Conservation (phyloP, 2,113 vertebrate genomes). For the Marmota monax region DNA sequence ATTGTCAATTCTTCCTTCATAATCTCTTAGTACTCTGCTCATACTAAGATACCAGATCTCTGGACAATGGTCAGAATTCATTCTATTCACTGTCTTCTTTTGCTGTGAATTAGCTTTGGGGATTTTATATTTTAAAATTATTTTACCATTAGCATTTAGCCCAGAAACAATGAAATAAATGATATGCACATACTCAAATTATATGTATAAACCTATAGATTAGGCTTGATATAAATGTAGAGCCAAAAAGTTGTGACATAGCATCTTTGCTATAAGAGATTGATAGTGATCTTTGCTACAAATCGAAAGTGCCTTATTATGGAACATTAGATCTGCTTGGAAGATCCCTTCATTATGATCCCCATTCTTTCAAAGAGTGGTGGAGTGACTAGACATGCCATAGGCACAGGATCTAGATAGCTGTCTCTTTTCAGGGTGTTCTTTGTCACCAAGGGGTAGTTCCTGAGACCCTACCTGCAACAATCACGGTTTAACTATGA, state of each 20-base stretch:
- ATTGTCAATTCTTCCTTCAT: neutral
- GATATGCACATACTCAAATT: neutral
- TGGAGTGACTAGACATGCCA: neutral
- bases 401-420: neutral
- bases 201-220: neutral
- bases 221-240: neutral
- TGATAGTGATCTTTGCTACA: neutral
- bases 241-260: neutral
- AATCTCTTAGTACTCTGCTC: neutral
- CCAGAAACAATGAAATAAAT: neutral
- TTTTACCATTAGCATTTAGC: neutral
- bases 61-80: neutral
- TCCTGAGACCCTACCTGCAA: neutral
- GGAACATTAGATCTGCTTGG: neutral
- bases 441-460: neutral
- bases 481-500: neutral
- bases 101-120: neutral
- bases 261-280: neutral
- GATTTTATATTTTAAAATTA: neutral
- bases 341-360: neutral
- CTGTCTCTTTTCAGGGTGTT: neutral
- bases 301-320: neutral
- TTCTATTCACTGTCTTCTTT: neutral
- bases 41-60: neutral
- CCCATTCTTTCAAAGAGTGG: neutral